Conservation (phyloP, 1,140 invertebrate species). For the Hypothenemus hampei region DNA sequence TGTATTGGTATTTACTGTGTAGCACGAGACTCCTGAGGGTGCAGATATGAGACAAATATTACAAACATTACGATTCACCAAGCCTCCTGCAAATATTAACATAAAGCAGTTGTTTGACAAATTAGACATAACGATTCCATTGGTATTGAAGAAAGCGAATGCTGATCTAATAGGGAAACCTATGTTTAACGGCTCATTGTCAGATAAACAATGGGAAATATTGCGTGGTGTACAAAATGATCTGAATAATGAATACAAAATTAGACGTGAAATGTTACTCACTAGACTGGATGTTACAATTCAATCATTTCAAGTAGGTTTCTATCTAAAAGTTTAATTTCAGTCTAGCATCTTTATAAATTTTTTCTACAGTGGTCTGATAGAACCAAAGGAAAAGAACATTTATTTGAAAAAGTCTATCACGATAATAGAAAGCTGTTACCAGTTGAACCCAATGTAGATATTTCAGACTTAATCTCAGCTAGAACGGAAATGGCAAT, state of each 20-base stretch:
- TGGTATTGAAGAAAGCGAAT: slow-evolving; percentile 59
- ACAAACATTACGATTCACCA: slow-evolving; percentile 72
- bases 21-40: slow-evolving; percentile 78
- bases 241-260: slow-evolving; percentile 74
- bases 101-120: slow-evolving; percentile 72
- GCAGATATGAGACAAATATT: slow-evolving; percentile 71
- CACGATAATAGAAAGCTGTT: slow-evolving; percentile 61
- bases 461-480: slow-evolving; percentile 69
- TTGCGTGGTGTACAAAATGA: slow-evolving; percentile 65
- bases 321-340: too few species aligned
- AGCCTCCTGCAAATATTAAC: slow-evolving; percentile 78
- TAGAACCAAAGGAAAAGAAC: slow-evolving; percentile 64
- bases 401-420: slow-evolving; percentile 67
- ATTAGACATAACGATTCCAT: slow-evolving; percentile 67
- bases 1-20: slow-evolving; percentile 14
- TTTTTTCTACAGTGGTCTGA: slow-evolving; percentile 81
- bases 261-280: slow-evolving; percentile 80
- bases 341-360: too few species aligned
- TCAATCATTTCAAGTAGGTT: slow-evolving; percentile 72
- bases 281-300: slow-evolving; percentile 91
- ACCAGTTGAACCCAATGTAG: slow-evolving; percentile 57
- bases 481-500: slow-evolving; percentile 76
- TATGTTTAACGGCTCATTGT: slow-evolving; percentile 67
- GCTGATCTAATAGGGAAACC: slow-evolving; percentile 62
- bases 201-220: slow-evolving; percentile 76